Evolutionary conservation across 2,797 vertebrate genomes (phyloP).

Genomic region (Sebastes steindachneri): DNA sequence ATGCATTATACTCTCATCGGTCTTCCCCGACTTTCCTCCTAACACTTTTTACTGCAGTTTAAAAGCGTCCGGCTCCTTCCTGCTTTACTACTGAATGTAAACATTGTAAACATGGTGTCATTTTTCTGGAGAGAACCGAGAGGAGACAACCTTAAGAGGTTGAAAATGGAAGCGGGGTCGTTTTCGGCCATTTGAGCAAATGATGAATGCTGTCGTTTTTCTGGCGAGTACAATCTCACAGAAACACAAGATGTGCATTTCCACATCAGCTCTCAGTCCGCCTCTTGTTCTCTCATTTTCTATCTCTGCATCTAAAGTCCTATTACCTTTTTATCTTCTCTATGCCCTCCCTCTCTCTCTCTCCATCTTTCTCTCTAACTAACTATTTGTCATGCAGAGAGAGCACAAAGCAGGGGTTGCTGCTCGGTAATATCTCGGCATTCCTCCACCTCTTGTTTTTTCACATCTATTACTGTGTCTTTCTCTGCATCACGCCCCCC

Average conservation of each 20-base stretch:
- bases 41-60: background rate
- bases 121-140: background rate
- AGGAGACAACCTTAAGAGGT: background rate
- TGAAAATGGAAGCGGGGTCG: background rate
- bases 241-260: constrained; percentile 13
- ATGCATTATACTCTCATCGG: background rate
- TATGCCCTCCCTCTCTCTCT: background rate
- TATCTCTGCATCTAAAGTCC: constrained; percentile 29
- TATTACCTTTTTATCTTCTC: constrained; percentile 38
- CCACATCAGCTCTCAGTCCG: background rate
- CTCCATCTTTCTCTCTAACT: constrained; percentile 1
- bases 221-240: background rate
- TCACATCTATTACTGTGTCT: constrained; percentile 37
- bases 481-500: constrained; percentile 1
- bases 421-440: constrained; percentile 19
- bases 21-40: background rate
- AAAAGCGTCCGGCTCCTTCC: background rate
- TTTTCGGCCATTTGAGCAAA: background rate
- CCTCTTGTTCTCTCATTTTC: constrained; percentile 25
- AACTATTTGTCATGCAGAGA: constrained; percentile 56
- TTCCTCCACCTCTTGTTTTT: constrained; percentile 32
- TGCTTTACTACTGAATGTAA: background rate
- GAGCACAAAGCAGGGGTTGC: constrained; percentile 4
- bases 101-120: background rate
- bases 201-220: background rate